These are phyloP conservation scores for Puffinus mauretanicus DNA, from an alignment of 2,113 vertebrate species.

Conservation along the genomic window DNA sequence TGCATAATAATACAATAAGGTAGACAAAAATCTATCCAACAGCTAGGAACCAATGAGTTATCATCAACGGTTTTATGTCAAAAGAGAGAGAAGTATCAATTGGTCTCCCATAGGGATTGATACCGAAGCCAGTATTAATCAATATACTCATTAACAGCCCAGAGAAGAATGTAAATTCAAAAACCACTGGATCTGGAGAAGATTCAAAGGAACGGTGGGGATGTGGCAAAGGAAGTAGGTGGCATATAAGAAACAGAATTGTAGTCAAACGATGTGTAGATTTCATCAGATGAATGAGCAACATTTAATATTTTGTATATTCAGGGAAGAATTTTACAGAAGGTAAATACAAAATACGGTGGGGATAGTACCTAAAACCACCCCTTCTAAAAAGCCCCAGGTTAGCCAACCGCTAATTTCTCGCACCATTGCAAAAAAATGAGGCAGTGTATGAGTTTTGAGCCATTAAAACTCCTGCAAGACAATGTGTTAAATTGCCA, in stretches of 20 bases:
- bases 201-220: not conserved
- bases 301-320: not conserved
- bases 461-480: not conserved
- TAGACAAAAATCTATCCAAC: slow-evolving; percentile 63
- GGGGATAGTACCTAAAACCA: not conserved
- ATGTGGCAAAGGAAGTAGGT: not conserved
- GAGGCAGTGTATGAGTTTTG: not conserved
- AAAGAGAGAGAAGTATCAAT: slow-evolving; percentile 64
- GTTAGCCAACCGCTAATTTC: not conserved
- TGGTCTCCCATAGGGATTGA: slow-evolving; percentile 57
- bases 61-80: slow-evolving; percentile 67
- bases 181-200: slow-evolving; percentile 11
- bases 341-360: not conserved
- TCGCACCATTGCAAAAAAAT: not conserved
- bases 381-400: not conserved
- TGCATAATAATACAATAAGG: slow-evolving; percentile 61
- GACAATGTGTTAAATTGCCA: not conserved
- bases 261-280: not conserved
- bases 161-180: slow-evolving; percentile 61
- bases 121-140: slow-evolving; percentile 45
- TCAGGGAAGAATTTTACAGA: not conserved
- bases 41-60: slow-evolving; percentile 57
- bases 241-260: not conserved
- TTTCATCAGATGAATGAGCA: not conserved
- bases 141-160: slow-evolving; percentile 65